phyloP scores from a whole-genome alignment of 2,888 invertebrate species.

The Anticlea derivata region DNA sequence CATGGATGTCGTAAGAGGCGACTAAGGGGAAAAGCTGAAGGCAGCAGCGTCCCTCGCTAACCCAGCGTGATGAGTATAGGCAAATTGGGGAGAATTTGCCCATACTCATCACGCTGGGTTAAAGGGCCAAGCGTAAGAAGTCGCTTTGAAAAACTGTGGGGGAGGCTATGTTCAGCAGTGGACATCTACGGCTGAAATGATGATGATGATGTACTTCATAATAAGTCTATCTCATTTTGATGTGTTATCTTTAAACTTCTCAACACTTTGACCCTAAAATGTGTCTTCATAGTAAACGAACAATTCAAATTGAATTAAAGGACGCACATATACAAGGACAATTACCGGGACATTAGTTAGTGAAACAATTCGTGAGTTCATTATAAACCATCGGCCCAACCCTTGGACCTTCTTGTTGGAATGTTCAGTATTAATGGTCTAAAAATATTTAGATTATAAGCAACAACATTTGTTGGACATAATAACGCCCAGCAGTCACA shows the following conservation, averaged over 20 bases:
- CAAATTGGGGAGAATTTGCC: too few species aligned
- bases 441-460: slow-evolving; percentile 42
- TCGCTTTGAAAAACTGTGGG: too few species aligned
- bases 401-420: slow-evolving; percentile 53
- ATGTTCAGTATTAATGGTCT: slow-evolving; percentile 61
- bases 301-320: slow-evolving; percentile 41
- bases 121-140: too few species aligned
- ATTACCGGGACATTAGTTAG: slow-evolving; percentile 55
- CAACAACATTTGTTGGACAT: not conserved
- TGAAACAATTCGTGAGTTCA: slow-evolving; percentile 55
- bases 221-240: slow-evolving; percentile 4
- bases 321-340: slow-evolving; percentile 44
- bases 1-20: too few species aligned
- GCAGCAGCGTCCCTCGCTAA: too few species aligned
- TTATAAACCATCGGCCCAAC: slow-evolving; percentile 58
- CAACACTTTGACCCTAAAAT: slow-evolving; percentile 2
- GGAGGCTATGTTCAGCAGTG: too few species aligned
- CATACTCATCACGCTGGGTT: too few species aligned
- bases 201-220: too few species aligned
- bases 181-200: too few species aligned
- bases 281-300: slow-evolving; percentile 17
- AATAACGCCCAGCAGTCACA: too few species aligned
- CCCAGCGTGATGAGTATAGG: too few species aligned
- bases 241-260: slow-evolving; percentile 3
- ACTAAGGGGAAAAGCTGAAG: too few species aligned